These are phyloP conservation scores for Euschistus heros DNA, from an alignment of 1,140 invertebrate species.

Conservation along the genomic window DNA sequence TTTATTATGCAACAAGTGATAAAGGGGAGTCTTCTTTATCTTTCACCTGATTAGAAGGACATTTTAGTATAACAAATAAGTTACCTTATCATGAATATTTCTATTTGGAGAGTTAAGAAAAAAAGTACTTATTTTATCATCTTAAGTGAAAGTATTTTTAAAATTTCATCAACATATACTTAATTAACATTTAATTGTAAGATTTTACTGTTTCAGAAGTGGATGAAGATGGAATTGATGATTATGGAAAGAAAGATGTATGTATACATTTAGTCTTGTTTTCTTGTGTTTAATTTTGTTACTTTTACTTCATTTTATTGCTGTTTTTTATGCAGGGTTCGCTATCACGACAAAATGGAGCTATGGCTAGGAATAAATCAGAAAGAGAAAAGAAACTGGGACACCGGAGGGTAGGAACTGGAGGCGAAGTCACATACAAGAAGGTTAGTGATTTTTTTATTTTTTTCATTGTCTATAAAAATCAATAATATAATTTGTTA, in stretches of 20 bases:
- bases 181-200: no score
- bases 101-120: background rate
- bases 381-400: constrained; percentile 87
- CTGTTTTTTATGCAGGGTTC: constrained; percentile 20
- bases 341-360: constrained; percentile 30
- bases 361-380: constrained; percentile 44
- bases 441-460: constrained; percentile 45
- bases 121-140: no score
- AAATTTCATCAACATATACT: no score
- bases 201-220: no score
- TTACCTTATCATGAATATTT: constrained; percentile 2
- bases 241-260: constrained; percentile 23
- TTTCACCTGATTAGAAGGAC: no score
- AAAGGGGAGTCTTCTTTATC: no score
- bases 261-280: background rate
- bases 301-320: background rate
- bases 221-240: constrained; percentile 21
- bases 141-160: no score
- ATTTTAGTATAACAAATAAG: background rate
- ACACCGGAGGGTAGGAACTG: constrained; percentile 85
- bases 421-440: constrained; percentile 95
- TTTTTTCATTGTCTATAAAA: no score
- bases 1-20: no score
- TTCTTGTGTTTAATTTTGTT: background rate
- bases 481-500: no score